Percentiles rank a stretch among this genome's conserved stretches.
phyloP scores from a whole-genome alignment of 2,888 invertebrate species.

The Nemapogon koenigi region DNA sequence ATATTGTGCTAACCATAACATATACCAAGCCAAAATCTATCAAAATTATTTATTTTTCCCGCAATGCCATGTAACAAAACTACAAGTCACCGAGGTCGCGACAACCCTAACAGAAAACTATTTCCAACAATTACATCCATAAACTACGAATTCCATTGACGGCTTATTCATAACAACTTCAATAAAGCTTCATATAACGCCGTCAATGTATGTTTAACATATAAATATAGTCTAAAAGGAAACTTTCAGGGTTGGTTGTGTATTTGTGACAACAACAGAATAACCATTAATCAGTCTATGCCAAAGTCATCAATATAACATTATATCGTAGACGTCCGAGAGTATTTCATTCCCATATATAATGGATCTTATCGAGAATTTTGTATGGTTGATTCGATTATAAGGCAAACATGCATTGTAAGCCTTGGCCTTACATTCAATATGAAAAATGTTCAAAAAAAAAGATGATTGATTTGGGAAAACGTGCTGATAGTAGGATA shows the following conservation, averaged over 20 bases:
- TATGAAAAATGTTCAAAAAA: constrained; percentile 37
- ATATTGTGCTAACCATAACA: too few relatives aligned
- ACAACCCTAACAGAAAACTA: constrained; percentile 46
- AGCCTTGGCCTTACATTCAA: constrained; percentile 47
- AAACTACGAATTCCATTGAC: constrained; percentile 11
- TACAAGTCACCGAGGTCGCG: constrained; percentile 56
- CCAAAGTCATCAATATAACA: constrained; percentile 39
- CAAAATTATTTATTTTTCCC: constrained; percentile 9
- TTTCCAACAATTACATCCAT: not conserved
- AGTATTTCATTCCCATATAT: constrained; percentile 54
- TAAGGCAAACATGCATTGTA: constrained; percentile 36
- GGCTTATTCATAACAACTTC: not conserved
- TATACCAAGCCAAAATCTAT: too few relatives aligned
- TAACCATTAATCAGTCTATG: constrained; percentile 61
- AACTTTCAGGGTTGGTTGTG: constrained; percentile 1
- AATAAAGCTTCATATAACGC: not conserved
- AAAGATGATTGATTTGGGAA: too few relatives aligned
- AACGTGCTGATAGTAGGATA: too few relatives aligned
- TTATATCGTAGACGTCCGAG: constrained; percentile 51
- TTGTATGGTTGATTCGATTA: constrained; percentile 51
- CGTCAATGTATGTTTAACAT: constrained; percentile 24
- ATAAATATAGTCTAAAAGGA: constrained; percentile 26
- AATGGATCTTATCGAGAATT: constrained; percentile 25
- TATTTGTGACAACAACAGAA: constrained; percentile 47
- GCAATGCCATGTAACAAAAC: constrained; percentile 27